These are phyloP conservation scores for Rhinopomastus cyanomelas DNA, from an alignment of 2,113 vertebrate genomes.

Conservation along the genomic window DNA sequence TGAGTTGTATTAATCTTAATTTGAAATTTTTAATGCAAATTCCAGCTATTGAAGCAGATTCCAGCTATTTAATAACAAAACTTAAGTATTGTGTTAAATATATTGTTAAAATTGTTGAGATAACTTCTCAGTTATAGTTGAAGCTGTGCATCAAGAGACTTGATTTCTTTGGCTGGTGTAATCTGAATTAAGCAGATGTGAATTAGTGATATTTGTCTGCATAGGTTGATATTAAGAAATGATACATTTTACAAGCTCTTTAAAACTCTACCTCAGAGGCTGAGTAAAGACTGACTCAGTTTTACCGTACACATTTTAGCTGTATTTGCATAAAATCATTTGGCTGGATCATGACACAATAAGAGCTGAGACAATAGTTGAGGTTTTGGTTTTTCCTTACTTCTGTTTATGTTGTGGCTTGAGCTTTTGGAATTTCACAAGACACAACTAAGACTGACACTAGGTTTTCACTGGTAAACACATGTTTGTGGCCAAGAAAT, in stretches of 20 bases:
- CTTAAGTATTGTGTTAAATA: background rate
- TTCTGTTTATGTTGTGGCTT: conserved; percentile 62
- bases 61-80: background rate
- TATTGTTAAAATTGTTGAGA: too few relatives aligned
- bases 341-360: conserved; percentile 25
- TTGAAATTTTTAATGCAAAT: background rate
- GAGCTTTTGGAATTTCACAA: conserved; percentile 62
- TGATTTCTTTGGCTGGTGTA: background rate
- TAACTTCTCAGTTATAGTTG: too few relatives aligned
- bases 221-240: background rate
- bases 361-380: conserved; percentile 47
- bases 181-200: background rate
- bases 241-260: background rate
- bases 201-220: background rate
- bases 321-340: conserved; percentile 57
- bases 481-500: conserved; percentile 47
- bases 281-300: conserved; percentile 56
- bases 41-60: background rate
- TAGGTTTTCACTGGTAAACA: conserved; percentile 48
- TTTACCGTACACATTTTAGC: conserved; percentile 47
- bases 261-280: background rate
- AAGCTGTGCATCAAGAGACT: background rate
- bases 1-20: background rate
- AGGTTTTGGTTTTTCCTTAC: conserved; percentile 60
- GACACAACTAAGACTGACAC: conserved; percentile 50